These are phyloP conservation scores for Acholoe squamosa DNA, from an alignment of 2,888 invertebrate genomes.

Conservation along the genomic window DNA sequence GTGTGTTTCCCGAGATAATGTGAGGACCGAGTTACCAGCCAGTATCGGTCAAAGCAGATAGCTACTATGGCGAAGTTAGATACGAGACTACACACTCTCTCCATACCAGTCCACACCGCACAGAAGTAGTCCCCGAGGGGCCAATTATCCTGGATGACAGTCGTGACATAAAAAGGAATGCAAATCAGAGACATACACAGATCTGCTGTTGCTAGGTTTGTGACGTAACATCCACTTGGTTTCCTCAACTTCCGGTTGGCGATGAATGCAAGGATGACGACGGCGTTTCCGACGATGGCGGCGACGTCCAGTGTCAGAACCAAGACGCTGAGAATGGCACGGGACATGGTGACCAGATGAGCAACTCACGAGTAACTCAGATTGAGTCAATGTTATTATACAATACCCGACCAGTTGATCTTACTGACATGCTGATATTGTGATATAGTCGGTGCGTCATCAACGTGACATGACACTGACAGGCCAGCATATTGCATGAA, in stretches of 20 bases:
- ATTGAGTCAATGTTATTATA: too few species aligned
- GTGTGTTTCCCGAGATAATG: constrained; percentile 31
- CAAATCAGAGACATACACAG: constrained; percentile 41
- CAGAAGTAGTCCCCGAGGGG: constrained; percentile 51
- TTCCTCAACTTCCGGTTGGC: constrained; percentile 47
- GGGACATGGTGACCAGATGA: constrained; percentile 15
- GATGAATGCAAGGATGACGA: constrained; percentile 48
- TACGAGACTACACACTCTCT: constrained; percentile 46
- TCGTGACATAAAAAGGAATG: constrained; percentile 49
- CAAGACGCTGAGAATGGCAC: constrained; percentile 4
- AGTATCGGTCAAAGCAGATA: constrained; percentile 53
- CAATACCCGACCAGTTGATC: too few species aligned
- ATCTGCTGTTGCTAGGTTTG: constrained; percentile 44
- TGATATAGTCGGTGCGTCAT: too few species aligned
- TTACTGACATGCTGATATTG: too few species aligned
- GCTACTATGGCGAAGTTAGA: constrained; percentile 46
- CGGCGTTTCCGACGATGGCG: constrained; percentile 47
- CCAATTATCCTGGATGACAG: constrained; percentile 19
- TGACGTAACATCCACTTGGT: constrained; percentile 56
- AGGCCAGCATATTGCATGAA: too few species aligned
- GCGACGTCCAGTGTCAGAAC: constrained; percentile 39
- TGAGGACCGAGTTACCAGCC: constrained; percentile 41
- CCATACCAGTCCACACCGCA: constrained; percentile 40
- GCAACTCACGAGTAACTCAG: too few species aligned
- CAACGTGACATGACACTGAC: too few species aligned